Evolutionary conservation across 2,113 vertebrate genomes (phyloP).

Genomic region (Ameiurus melas): DNA sequence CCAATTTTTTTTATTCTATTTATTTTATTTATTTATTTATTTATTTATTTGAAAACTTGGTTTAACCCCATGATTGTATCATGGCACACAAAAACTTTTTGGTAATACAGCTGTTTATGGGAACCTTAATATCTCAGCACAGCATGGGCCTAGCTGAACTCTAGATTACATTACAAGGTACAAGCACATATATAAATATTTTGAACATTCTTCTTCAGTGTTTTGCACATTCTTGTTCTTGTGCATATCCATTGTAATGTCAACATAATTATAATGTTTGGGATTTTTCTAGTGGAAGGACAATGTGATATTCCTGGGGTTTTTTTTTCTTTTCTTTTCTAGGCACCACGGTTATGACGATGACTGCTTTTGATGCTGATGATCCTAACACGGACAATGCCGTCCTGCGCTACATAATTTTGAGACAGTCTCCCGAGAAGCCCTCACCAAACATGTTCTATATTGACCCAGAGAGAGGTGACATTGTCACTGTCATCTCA

Average conservation of each 20-base stretch:
- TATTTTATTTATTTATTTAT: no score
- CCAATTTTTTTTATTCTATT: no score
- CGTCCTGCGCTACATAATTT: constrained; percentile 88
- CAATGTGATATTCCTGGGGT: background rate
- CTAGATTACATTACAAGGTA: no score
- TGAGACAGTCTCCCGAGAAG: constrained; percentile 89
- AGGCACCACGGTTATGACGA: constrained; percentile 95
- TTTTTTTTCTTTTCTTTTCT: background rate
- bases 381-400: constrained; percentile 90
- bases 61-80: no score
- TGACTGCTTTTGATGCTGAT: constrained; percentile 90
- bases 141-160: no score
- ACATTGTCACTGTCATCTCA: constrained; percentile 93
- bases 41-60: no score
- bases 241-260: background rate
- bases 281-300: background rate
- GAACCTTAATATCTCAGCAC: no score
- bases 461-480: constrained; percentile 92
- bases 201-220: no score
- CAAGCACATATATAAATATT: no score
- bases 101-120: no score
- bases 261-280: background rate
- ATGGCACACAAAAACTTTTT: no score
- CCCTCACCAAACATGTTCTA: constrained; percentile 98
- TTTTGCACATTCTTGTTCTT: no score